phyloP scores from a whole-genome alignment of 37 sponge, comb jelly and placozoan genomes.

The Corticium candelabrum region DNA sequence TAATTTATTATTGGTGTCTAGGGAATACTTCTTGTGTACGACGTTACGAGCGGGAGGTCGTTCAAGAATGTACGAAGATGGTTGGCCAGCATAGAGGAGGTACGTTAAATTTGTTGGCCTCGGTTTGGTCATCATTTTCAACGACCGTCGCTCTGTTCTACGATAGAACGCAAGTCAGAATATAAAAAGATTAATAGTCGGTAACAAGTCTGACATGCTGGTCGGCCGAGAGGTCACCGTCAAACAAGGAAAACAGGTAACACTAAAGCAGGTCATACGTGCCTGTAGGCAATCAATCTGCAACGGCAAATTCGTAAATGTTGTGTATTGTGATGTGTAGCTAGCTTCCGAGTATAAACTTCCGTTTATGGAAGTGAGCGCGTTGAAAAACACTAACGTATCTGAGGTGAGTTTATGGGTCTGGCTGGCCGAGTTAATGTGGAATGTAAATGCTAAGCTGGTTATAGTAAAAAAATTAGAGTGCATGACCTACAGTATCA shows the following conservation, averaged over 20 bases:
- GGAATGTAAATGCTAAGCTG: no score
- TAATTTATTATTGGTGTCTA: no score
- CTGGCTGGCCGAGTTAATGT: no score
- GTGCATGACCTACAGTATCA: no score
- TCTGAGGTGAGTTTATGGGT: not conserved
- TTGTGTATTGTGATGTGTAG: no score
- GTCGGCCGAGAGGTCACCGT: not conserved
- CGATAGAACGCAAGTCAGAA: not conserved
- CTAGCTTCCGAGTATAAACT: not conserved
- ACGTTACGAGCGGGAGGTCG: constrained; percentile 57
- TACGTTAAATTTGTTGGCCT: not conserved
- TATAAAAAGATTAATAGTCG: not conserved
- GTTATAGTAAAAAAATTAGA: no score
- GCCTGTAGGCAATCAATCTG: no score
- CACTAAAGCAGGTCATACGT: not conserved
- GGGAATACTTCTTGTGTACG: constrained; percentile 74
- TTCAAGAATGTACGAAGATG: constrained; percentile 72
- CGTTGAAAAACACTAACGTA: not conserved
- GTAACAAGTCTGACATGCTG: not conserved
- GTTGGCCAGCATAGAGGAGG: constrained; percentile 66
- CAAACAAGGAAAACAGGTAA: not conserved
- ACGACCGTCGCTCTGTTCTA: not conserved
- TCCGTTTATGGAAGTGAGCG: not conserved
- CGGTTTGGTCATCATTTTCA: not conserved
- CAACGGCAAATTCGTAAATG: no score